Conservation (phyloP, 2,113 vertebrate species). For the Cyphomyrus plagiostoma region DNA sequence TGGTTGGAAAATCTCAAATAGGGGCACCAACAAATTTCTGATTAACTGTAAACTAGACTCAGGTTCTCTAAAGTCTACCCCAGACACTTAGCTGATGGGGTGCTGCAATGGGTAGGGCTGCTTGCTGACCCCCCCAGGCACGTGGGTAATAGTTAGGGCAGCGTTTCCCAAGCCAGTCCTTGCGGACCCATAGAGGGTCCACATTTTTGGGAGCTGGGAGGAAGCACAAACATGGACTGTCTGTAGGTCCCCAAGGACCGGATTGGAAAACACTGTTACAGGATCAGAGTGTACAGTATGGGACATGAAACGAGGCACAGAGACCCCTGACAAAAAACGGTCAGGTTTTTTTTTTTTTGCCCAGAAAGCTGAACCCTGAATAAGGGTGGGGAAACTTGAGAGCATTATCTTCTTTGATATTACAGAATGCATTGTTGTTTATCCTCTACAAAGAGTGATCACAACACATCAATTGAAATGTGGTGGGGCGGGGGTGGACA, state of each 20-base stretch:
- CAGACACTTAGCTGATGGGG: neutral
- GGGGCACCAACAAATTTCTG: no score
- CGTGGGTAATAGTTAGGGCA: neutral
- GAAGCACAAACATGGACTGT: neutral
- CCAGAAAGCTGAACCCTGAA: conserved; percentile 19
- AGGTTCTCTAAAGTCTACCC: neutral
- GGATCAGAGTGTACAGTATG: neutral
- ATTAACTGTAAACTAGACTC: neutral
- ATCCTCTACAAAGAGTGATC: neutral
- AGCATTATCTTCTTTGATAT: neutral
- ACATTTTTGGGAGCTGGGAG: neutral
- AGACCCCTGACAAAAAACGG: neutral
- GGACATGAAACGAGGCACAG: neutral
- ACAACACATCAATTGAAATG: neutral
- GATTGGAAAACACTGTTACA: neutral
- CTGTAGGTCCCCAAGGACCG: neutral
- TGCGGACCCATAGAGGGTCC: neutral
- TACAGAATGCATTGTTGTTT: neutral
- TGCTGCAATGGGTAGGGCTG: neutral
- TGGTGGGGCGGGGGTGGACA: neutral
- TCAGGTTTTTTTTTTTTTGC: conserved; percentile 25
- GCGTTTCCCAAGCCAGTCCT: neutral
- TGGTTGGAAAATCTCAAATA: neutral
- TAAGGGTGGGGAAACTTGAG: neutral
- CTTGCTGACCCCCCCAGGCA: neutral